Percentiles rank a stretch among this genome's conserved stretches.
Evolutionary conservation across 2,888 invertebrate genomes (phyloP).

Genomic region (Isoperla grammatica): DNA sequence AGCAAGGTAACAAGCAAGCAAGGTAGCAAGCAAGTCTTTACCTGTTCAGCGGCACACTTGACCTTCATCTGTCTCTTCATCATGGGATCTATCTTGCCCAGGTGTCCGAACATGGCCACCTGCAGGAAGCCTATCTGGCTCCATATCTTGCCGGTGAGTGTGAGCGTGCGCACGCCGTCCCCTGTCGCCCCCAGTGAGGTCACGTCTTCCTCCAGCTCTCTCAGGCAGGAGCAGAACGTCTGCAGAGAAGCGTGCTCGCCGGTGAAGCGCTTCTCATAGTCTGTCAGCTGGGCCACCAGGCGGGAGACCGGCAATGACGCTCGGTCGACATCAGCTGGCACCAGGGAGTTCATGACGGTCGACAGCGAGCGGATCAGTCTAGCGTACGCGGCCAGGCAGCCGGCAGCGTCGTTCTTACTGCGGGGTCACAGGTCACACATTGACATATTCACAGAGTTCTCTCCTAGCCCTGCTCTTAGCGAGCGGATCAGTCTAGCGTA

Average conservation of each 20-base stretch:
- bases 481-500: background rate
- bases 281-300: background rate
- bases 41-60: constrained; percentile 62
- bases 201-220: background rate
- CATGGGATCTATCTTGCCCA: constrained; percentile 76
- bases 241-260: background rate
- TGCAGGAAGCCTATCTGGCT: constrained; percentile 52
- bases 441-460: background rate
- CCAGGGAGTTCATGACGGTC: background rate
- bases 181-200: background rate
- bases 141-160: constrained; percentile 31
- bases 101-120: constrained; percentile 53
- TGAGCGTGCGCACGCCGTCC: background rate
- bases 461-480: background rate
- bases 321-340: background rate
- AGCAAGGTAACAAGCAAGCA: too few relatives aligned
- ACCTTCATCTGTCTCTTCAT: constrained; percentile 70
- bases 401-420: constrained; percentile 1
- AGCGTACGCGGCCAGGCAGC: background rate
- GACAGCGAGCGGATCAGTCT: background rate
- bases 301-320: too few relatives aligned
- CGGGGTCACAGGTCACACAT: background rate
- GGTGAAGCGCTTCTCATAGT: background rate
- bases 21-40: too few relatives aligned
- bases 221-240: background rate